A percentile compares a stretch with the other conserved stretches of the same genome.
Conservation (phyloP, 1,140 invertebrate species). For the Cotesia vestalis region DNA sequence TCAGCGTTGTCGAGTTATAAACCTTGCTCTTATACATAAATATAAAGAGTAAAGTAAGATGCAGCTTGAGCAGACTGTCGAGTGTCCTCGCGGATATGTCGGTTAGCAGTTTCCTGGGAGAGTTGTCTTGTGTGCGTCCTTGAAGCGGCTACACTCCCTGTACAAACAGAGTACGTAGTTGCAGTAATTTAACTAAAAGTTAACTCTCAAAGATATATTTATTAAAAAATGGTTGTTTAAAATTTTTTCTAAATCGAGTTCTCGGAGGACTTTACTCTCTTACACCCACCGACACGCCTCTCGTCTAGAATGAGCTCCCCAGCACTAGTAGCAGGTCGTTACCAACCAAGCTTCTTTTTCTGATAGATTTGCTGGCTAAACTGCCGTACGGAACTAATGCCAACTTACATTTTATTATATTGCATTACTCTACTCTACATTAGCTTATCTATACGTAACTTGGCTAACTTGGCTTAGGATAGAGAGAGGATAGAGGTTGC, state of each 20-base stretch:
- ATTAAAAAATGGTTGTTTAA: conserved; percentile 14
- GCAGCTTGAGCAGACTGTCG: conserved; percentile 34
- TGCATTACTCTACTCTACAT: not conserved
- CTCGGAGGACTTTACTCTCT: conserved; percentile 39
- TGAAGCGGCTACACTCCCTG: conserved; percentile 55
- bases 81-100: conserved; percentile 51
- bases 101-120: conserved; percentile 60
- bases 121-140: conserved; percentile 51
- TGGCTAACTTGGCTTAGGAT: conserved; percentile 23
- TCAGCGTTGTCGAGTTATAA: conserved; percentile 39
- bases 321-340: not conserved
- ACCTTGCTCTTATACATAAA: conserved; percentile 30
- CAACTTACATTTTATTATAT: not conserved
- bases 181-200: no score
- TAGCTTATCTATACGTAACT: not conserved
- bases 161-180: conserved; percentile 26
- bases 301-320: conserved; percentile 9
- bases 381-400: no score
- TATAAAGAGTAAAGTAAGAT: conserved; percentile 37
- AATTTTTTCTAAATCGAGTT: conserved; percentile 44
- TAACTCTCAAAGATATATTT: not conserved
- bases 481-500: conserved; percentile 50
- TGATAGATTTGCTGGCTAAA: no score
- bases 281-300: conserved; percentile 51
- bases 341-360: conserved; percentile 28